Evolutionary conservation across 53 echinoderm and acorn worm genomes (phyloP).

Genomic region (Antedon mediterranea): DNA sequence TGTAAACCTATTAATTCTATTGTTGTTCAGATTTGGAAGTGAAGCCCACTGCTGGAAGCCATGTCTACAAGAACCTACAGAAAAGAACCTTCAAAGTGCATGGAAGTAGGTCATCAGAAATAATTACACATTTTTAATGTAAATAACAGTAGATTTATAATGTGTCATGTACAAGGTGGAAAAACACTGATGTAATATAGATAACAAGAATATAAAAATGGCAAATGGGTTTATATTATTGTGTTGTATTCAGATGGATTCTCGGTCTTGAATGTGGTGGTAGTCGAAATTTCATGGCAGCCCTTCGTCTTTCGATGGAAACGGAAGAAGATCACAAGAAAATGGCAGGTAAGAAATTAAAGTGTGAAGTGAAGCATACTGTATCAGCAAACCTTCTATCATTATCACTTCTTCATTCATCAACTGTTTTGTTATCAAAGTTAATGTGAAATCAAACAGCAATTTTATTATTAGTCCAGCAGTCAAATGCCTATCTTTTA

Average conservation of each 20-base stretch:
- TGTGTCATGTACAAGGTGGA: too few relatives aligned
- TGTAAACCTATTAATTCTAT: background rate
- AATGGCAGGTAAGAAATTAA: slow-evolving; percentile 32
- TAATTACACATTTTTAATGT: too few relatives aligned
- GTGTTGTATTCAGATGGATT: slow-evolving; percentile 53
- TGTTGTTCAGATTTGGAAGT: slow-evolving; percentile 70
- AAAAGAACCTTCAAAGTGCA: slow-evolving; percentile 67
- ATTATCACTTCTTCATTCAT: too few relatives aligned
- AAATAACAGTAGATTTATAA: too few relatives aligned
- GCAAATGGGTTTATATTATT: background rate
- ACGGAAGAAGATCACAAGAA: slow-evolving; percentile 84
- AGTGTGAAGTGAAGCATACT: too few relatives aligned
- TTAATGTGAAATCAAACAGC: too few relatives aligned
- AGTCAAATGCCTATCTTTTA: too few relatives aligned
- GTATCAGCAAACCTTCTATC: too few relatives aligned
- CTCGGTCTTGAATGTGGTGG: slow-evolving; percentile 84
- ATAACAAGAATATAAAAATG: too few relatives aligned
- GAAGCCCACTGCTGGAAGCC: slow-evolving; percentile 73
- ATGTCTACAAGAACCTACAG: slow-evolving; percentile 71
- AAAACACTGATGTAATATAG: too few relatives aligned
- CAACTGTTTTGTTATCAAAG: too few relatives aligned
- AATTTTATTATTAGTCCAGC: too few relatives aligned
- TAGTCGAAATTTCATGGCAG: slow-evolving; percentile 82
- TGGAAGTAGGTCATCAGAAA: slow-evolving; percentile 92
- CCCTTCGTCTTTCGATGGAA: slow-evolving; percentile 72